Conservation (phyloP, 2,113 vertebrate genomes). For the western clawed frog (Xenopus tropicalis) region UCB_Xtro_10.0 CM004444.2:25711001-25711500, state of each 20-base stretch:
- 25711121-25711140: conserved; percentile 6
- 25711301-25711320: conserved; percentile 21
- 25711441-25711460: no score
- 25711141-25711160: conserved; percentile 23
- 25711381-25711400: no score
- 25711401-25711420: no score
- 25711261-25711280: conserved; percentile 14
- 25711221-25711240: neutral
- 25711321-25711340: neutral
- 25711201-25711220: neutral
- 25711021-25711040: no score
- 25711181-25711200: neutral
- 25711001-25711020: no score
- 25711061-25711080: neutral
- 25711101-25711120: neutral
- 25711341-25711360: neutral
- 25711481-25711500: no score
- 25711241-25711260: neutral
- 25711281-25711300: conserved; percentile 9
- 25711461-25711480: no score
- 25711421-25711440: no score
- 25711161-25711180: conserved; percentile 17
- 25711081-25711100: no score
- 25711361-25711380: neutral
- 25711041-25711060: neutral